Conservation (phyloP, 2,113 vertebrate species). For the Azemiops feae region DNA sequence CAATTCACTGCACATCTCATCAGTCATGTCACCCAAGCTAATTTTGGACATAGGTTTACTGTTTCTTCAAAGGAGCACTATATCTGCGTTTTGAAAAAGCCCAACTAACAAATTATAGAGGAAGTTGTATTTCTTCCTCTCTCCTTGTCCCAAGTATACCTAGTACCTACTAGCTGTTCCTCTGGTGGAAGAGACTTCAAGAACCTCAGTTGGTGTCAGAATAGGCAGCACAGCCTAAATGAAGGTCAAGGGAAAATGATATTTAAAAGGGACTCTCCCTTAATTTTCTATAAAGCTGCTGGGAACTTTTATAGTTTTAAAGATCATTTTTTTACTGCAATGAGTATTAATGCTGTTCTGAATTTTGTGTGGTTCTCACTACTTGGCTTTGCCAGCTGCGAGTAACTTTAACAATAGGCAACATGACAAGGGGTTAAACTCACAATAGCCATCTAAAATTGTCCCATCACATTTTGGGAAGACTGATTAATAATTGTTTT, state of each 20-base stretch:
- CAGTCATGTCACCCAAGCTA: background rate
- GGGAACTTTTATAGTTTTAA: background rate
- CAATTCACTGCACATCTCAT: background rate
- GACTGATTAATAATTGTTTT: background rate
- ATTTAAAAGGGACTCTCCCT: background rate
- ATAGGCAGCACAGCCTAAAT: background rate
- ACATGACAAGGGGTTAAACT: background rate
- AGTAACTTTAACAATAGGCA: background rate
- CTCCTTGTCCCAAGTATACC: background rate
- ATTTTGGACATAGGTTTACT: background rate
- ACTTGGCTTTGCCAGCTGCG: background rate
- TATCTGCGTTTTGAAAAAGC: background rate
- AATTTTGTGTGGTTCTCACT: background rate
- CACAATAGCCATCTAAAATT: background rate
- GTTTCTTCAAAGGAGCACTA: background rate
- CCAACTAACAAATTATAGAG: background rate
- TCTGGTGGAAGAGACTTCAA: background rate
- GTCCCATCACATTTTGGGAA: background rate
- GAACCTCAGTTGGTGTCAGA: background rate
- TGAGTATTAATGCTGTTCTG: background rate
- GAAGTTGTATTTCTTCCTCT: background rate
- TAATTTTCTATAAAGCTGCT: background rate
- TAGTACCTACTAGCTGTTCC: background rate
- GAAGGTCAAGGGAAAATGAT: background rate
- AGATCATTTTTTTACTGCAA: background rate